phyloP scores from a whole-genome alignment of 2,888 invertebrate genomes.

The Nasonovia ribisnigri region DNA sequence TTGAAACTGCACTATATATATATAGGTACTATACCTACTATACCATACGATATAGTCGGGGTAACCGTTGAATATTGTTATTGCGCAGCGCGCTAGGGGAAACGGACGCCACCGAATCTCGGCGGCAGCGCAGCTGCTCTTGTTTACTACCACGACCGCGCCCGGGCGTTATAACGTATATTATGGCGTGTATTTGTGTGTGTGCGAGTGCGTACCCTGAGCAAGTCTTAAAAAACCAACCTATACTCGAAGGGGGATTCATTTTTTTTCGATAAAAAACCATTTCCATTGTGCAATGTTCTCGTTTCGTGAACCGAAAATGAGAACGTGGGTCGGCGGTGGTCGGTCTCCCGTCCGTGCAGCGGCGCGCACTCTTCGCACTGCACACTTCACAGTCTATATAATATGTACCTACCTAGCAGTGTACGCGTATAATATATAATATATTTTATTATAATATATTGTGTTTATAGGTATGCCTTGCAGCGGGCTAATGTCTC shows the following conservation, averaged over 20 bases:
- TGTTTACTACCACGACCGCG: conserved; percentile 23
- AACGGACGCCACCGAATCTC: conserved; percentile 38
- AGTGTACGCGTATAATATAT: not conserved
- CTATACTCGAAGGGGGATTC: conserved; percentile 38
- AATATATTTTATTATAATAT: not conserved
- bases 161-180: conserved; percentile 11
- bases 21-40: not conserved
- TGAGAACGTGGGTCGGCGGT: conserved; percentile 27
- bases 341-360: not conserved
- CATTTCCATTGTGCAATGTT: conserved; percentile 55
- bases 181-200: not conserved
- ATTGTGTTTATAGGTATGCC: conserved; percentile 33
- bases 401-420: not conserved
- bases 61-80: conserved; percentile 27
- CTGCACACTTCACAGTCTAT: conserved; percentile 12
- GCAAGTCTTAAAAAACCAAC: conserved; percentile 53
- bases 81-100: not conserved
- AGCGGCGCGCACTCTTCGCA: not conserved
- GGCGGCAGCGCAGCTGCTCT: conserved; percentile 50
- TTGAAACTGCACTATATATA: not conserved
- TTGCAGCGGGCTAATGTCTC: conserved; percentile 41
- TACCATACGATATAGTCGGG: not conserved
- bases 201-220: conserved; percentile 9
- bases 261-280: conserved; percentile 50
- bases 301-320: conserved; percentile 60